Base-by-base conservation (phyloP, 2,113 vertebrate species). In the Indri indri region DNA sequence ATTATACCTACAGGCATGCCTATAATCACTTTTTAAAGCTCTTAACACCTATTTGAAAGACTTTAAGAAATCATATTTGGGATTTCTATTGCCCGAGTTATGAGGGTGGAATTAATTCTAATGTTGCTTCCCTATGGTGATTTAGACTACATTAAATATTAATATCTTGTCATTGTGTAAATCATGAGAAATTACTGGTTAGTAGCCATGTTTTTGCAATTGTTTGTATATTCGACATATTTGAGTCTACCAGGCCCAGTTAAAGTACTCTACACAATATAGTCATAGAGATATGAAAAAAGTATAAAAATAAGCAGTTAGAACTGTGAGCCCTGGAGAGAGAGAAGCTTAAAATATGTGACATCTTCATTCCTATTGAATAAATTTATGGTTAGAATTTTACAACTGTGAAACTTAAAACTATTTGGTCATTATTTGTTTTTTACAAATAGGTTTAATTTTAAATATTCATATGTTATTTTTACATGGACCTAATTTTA, bases 361-460 rank as follows among this genome's bases (percentile, higher is more conserved):
- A 47, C 8, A 73, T 77, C 14, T 76, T 81, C 10, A 59, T 70
- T 95, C 27, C 90, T 90, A 66, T 1, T 90, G 42, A 88, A 40
- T 61, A 95, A 52, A 32, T 86, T 65, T 42, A 13, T 63, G 42
- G 61, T 32, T 91, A 88, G 37, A 94, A 71, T 90, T 96, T 96
- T 95, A 85, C 11, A 97, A 34, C 8, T 88, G 5, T 61, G 34
- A 16, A 86, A 71, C 52, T 95, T 93, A 68, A 66, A 95, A 83
- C 37, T 59, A 42, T 82, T 52, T 88, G 34, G 47, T 81, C 27
- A 81, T 90, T 85, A 63, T 84, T 96, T 65, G 54, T 81, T 45
- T 84, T 95, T 81, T 18, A 96, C 42, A 65, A 92, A 79, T 17
- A 86, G 34, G 76, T 96, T 95, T 83, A 95, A 54, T 79, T 94